Evolutionary conservation across 2,888 invertebrate species (phyloP).

Genomic region (Deilephila elpenor): DNA sequence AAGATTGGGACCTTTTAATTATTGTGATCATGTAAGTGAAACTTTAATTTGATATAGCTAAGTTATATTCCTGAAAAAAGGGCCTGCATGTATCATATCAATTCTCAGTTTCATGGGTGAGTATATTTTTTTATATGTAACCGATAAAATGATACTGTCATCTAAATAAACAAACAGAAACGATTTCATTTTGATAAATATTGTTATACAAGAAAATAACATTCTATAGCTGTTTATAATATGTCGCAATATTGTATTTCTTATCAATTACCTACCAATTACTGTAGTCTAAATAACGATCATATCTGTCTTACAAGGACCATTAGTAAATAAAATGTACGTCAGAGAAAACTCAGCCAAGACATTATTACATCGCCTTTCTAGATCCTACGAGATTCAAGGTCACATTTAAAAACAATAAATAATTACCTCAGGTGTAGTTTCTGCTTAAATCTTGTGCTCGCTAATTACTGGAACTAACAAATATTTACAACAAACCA

Average conservation of each 20-base stretch:
- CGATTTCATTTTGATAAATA: neutral
- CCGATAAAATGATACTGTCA: neutral
- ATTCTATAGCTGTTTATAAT: too few relatives aligned
- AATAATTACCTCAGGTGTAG: conserved; percentile 44
- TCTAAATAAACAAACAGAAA: neutral
- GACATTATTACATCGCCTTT: conserved; percentile 36
- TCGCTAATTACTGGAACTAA: conserved; percentile 42
- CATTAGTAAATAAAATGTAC: conserved; percentile 16
- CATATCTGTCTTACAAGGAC: conserved; percentile 33
- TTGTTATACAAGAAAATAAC: too few relatives aligned
- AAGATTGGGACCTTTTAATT: neutral
- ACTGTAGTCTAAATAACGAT: conserved; percentile 9
- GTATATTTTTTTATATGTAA: neutral
- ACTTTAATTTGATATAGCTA: neutral
- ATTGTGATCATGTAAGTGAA: neutral
- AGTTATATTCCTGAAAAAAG: too few relatives aligned
- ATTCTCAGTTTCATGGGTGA: too few relatives aligned
- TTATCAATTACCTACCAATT: neutral
- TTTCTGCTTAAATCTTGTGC: conserved; percentile 35
- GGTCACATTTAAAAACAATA: conserved; percentile 46
- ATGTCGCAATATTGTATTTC: neutral
- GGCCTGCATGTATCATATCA: too few relatives aligned
- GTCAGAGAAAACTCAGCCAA: conserved; percentile 29
- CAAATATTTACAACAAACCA: conserved; percentile 54
- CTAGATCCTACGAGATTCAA: conserved; percentile 48